Base-by-base conservation (phyloP, 2,113 vertebrate species). In the Tragelaphus buxtoni region DNA sequence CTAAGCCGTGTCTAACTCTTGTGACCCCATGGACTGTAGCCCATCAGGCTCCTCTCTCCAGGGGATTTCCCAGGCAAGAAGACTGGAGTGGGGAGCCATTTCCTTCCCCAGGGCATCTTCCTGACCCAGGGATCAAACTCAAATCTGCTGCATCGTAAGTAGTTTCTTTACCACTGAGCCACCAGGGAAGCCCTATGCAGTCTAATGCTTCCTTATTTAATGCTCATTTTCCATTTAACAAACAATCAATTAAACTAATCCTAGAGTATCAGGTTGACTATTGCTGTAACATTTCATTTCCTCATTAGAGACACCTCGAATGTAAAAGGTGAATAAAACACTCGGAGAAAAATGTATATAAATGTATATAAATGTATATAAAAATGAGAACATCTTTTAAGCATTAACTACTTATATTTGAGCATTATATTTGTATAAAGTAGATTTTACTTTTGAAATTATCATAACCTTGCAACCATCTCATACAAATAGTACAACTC, bases 401-500 rank as follows among this genome's bases (percentile, higher is more conserved):
- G 83, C 35, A 5, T 83, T 72, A 51, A 72, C 56, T 79, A 91
- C 47, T 87, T 92, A 47, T 26, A 58, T 63, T 30, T 47, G 49
- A 61, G 16, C 53, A 58, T 56, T 76, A 28, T 35, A 45, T 87
- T 88, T 90, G 45, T 83, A 85, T 60, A 53, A 95, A 85, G 5
- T 26, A 60, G 82, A 76, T 69, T 89, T 88, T 53, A 30, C 28
- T 93, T 85, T 53, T 96, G n/a, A 95, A 93, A 58, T 60, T 80
- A 51, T 47, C 14, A 26, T 63, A 86, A 88, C 10, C 80, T 87
- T 56, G 18, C 42, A 53, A 77, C 79, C 35, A 26, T 91, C 58
- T 88, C 69, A 32, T 63, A 39, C 16, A 91, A 92, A 4, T 9
- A 39, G 17, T 51, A 69, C 39, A 55, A 32, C 35, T 61, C 92